Percentiles rank a stretch among this genome's conserved stretches.
Evolutionary conservation across 2,113 vertebrate species (phyloP).

Genomic region (Mastomys natalensis): DNA sequence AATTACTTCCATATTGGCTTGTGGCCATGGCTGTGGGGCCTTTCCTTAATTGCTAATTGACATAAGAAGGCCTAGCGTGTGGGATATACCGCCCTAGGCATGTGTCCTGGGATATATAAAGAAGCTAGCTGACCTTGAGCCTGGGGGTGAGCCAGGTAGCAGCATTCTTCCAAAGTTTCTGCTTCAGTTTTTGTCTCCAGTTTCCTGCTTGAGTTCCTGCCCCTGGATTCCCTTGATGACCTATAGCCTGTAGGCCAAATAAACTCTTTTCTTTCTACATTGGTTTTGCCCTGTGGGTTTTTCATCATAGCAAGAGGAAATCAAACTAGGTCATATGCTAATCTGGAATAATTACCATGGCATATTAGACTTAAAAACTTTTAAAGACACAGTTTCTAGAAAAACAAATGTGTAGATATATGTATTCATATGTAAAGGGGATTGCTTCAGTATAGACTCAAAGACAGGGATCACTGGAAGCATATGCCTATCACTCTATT

Average conservation of each 20-base stretch:
- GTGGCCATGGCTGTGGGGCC: neutral
- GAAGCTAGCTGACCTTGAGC: neutral
- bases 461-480: neutral
- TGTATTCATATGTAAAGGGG: neutral
- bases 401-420: neutral
- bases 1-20: neutral
- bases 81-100: too few relatives aligned
- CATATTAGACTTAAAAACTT: neutral
- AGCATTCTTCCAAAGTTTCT: neutral
- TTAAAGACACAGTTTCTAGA: neutral
- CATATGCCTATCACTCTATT: neutral
- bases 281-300: neutral
- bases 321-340: neutral
- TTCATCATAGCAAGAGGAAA: neutral
- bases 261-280: neutral
- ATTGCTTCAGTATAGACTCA: neutral
- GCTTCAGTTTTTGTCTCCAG: neutral
- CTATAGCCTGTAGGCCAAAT: neutral
- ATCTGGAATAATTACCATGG: neutral
- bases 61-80: neutral
- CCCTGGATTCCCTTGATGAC: neutral
- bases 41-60: too few relatives aligned
- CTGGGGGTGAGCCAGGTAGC: neutral
- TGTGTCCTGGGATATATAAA: neutral
- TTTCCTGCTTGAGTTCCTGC: neutral